Percentiles rank a stretch among this genome's conserved stretches.
Evolutionary conservation across 2,888 invertebrate genomes (phyloP).

Genomic region (Stratiomys singularior): DNA sequence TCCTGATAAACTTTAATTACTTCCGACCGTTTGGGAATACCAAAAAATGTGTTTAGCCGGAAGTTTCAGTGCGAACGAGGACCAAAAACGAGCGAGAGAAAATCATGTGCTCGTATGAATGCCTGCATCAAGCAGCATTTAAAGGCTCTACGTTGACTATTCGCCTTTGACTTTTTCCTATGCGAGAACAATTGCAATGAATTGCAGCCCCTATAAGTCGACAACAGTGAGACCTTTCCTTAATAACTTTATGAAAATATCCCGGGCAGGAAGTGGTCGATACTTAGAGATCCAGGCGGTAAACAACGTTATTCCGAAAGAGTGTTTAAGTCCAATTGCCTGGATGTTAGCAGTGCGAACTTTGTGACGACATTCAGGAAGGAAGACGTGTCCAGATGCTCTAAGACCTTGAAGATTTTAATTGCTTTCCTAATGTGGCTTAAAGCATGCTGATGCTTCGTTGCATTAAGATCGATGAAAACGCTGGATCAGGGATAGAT

Average conservation of each 20-base stretch:
- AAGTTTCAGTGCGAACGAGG: slow-evolving; percentile 33
- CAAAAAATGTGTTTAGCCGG: slow-evolving; percentile 40
- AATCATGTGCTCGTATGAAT: neutral
- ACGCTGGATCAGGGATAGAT: too few species aligned
- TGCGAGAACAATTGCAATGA: slow-evolving; percentile 21
- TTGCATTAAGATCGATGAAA: too few species aligned
- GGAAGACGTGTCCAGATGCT: too few species aligned
- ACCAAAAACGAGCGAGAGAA: neutral
- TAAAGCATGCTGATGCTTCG: too few species aligned
- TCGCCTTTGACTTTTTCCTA: neutral
- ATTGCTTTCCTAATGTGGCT: too few species aligned
- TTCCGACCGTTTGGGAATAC: slow-evolving; percentile 46
- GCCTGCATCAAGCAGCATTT: neutral
- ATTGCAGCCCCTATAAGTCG: slow-evolving; percentile 21
- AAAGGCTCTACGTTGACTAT: neutral
- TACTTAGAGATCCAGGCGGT: too few species aligned
- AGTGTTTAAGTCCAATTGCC: too few species aligned
- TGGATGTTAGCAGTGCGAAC: too few species aligned
- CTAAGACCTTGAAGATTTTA: too few species aligned
- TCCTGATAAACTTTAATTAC: slow-evolving; percentile 47
- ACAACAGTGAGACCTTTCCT: neutral
- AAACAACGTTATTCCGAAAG: too few species aligned
- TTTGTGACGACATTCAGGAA: too few species aligned
- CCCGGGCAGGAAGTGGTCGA: neutral
- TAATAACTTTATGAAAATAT: slow-evolving; percentile 6